phyloP scores from a whole-genome alignment of 1,140 invertebrate species.

The Pinna nobilis region DNA sequence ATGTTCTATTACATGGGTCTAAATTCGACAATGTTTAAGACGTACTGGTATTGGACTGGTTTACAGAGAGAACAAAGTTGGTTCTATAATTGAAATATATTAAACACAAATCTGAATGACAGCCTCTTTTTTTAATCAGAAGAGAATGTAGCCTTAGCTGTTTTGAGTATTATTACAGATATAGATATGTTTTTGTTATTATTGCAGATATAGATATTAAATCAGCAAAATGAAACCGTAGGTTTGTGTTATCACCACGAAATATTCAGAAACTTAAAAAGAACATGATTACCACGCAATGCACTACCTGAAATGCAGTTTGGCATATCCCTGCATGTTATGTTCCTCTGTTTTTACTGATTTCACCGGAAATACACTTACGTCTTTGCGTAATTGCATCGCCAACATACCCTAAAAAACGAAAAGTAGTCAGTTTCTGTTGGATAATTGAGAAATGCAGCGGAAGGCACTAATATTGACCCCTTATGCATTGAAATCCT shows the following conservation, averaged over 20 bases:
- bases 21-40: not conserved
- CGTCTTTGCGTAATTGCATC: conserved; percentile 50
- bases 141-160: not conserved
- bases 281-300: not conserved
- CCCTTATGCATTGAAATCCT: not conserved
- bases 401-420: conserved; percentile 45
- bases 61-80: too few relatives aligned
- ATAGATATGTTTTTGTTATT: too few relatives aligned
- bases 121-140: not conserved
- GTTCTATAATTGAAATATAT: too few relatives aligned
- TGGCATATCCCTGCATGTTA: conserved; percentile 46
- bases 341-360: conserved; percentile 28
- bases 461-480: not conserved
- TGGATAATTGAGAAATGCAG: not conserved
- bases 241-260: not conserved
- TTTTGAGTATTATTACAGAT: not conserved
- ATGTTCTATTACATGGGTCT: not conserved
- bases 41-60: not conserved
- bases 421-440: not conserved
- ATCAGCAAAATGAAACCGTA: not conserved
- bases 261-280: too few relatives aligned
- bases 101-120: not conserved
- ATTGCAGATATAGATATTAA: too few relatives aligned
- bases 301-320: conserved; percentile 51
- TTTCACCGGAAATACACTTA: conserved; percentile 27